phyloP scores from a whole-genome alignment of 2,888 invertebrate species.

The Acheta domesticus region DNA sequence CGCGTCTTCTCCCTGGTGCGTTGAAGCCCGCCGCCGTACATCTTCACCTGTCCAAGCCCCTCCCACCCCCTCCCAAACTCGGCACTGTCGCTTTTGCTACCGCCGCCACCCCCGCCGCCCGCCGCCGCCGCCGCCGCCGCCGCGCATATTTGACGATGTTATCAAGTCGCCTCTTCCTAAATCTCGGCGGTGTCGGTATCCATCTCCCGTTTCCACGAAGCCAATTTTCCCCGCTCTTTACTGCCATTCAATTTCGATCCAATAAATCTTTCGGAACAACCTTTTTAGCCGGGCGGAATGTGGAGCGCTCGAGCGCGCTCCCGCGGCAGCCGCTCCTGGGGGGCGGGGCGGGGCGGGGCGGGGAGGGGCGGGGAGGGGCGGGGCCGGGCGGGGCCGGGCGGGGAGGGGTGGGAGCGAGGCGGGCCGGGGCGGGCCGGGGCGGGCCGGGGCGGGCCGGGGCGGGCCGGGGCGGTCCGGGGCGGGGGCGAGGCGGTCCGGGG shows the following conservation, averaged over 20 bases:
- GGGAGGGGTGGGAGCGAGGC: background rate
- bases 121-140: background rate
- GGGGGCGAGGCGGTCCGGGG: background rate
- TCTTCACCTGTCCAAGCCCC: too few species aligned
- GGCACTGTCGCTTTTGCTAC: too few species aligned
- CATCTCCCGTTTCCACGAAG: constrained; percentile 1
- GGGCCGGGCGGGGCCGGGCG: background rate
- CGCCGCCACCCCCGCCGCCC: background rate
- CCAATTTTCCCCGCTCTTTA: constrained; percentile 18
- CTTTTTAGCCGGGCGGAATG: constrained; percentile 6
- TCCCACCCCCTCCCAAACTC: too few species aligned
- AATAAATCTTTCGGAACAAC: constrained; percentile 9
- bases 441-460: background rate
- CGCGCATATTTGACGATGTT: background rate
- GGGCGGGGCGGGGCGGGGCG: background rate
- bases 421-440: background rate
- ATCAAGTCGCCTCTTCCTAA: constrained; percentile 7
- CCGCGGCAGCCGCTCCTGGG: background rate
- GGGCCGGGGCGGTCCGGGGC: background rate
- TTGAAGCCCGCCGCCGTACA: too few species aligned
- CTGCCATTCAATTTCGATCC: constrained; percentile 18
- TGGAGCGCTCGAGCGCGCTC: background rate
- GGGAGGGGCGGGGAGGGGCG: background rate
- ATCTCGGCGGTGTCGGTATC: background rate
- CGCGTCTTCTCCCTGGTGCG: too few species aligned